These are phyloP conservation scores for Cygnus buccinator DNA, from an alignment of 2,113 vertebrate genomes.

Conservation along the genomic window DNA sequence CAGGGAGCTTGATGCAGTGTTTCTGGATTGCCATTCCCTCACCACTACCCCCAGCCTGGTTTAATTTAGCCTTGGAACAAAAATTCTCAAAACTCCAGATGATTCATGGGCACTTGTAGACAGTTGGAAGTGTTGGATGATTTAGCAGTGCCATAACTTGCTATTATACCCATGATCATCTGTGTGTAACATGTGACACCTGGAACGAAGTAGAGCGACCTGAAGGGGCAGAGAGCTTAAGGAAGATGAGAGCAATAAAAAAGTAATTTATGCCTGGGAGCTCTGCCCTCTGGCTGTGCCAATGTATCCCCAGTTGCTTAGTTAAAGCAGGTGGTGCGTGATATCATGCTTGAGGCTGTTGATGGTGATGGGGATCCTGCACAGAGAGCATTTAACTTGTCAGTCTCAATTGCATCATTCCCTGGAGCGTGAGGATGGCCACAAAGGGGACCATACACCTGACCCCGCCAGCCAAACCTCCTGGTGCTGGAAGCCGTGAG, in stretches of 20 bases:
- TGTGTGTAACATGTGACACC: neutral
- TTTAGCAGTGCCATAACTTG: neutral
- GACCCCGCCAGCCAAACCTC: neutral
- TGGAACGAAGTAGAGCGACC: neutral
- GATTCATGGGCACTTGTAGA: neutral
- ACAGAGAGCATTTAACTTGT: neutral
- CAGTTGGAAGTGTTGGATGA: neutral
- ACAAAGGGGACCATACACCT: neutral
- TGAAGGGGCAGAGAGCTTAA: neutral
- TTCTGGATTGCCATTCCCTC: neutral
- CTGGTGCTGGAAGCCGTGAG: neutral
- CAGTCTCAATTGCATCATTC: neutral
- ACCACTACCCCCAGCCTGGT: neutral
- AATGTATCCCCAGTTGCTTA: neutral
- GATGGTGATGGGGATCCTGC: neutral
- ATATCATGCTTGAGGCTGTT: neutral
- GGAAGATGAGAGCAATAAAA: neutral
- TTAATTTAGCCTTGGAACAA: neutral
- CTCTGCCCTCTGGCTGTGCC: neutral
- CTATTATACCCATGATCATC: neutral
- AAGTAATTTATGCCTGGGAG: neutral
- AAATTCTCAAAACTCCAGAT: neutral
- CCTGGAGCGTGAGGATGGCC: neutral
- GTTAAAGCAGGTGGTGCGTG: neutral
- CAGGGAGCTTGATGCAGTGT: neutral